Percentiles rank a stretch among this genome's conserved stretches.
phyloP scores from a whole-genome alignment of 1,140 invertebrate species.

The Pseudoatta argentina region DNA sequence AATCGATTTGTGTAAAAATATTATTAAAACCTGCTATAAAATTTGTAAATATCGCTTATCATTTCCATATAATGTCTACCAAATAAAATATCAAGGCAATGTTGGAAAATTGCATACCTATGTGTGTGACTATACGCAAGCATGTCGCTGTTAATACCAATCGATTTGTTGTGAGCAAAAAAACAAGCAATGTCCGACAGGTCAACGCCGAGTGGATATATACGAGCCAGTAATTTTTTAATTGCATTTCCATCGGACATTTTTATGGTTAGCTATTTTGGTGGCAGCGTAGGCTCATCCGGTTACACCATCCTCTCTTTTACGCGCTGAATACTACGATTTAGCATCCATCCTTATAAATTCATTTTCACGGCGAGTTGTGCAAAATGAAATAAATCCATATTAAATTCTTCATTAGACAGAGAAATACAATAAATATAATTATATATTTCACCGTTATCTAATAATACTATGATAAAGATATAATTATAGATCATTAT shows the following conservation, averaged over 20 bases:
- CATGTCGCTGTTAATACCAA: slow-evolving; percentile 65
- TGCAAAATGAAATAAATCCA: slow-evolving; percentile 74
- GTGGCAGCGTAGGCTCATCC: slow-evolving; percentile 53
- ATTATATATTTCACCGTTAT: slow-evolving; percentile 26
- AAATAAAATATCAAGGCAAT: slow-evolving; percentile 39
- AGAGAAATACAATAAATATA: slow-evolving; percentile 56
- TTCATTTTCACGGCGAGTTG: slow-evolving; percentile 49
- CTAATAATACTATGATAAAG: neutral
- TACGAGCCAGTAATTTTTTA: slow-evolving; percentile 76
- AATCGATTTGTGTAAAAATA: neutral
- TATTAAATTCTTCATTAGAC: slow-evolving; percentile 40
- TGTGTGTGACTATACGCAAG: slow-evolving; percentile 44
- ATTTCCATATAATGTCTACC: neutral
- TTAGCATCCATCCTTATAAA: slow-evolving; percentile 44
- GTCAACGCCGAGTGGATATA: slow-evolving; percentile 52
- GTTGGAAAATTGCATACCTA: slow-evolving; percentile 34
- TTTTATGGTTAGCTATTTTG: slow-evolving; percentile 75
- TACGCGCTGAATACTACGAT: slow-evolving; percentile 43
- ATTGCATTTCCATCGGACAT: slow-evolving; percentile 77
- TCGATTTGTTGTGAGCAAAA: slow-evolving; percentile 61
- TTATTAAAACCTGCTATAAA: neutral
- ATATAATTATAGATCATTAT: neutral
- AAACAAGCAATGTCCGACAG: slow-evolving; percentile 60
- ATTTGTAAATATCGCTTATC: neutral
- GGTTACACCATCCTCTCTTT: slow-evolving; percentile 58